A percentile compares a stretch with the other conserved stretches of the same genome.
Evolutionary conservation across 1,140 invertebrate genomes (phyloP).

Genomic region (Ips nitidus): DNA sequence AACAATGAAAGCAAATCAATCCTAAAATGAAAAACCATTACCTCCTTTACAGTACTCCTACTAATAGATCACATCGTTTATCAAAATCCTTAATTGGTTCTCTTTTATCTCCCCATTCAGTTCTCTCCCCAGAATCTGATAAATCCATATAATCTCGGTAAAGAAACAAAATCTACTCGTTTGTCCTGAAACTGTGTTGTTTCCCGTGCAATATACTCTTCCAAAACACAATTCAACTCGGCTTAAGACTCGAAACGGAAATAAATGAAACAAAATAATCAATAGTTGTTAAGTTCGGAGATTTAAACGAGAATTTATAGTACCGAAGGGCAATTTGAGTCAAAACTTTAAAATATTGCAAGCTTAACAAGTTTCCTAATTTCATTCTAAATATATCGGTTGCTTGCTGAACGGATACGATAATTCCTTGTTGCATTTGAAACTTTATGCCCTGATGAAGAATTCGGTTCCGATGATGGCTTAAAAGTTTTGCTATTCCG

Average conservation of each 20-base stretch:
- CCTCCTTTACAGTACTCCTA: too few relatives aligned
- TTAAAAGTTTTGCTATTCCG: constrained; percentile 12
- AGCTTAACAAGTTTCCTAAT: constrained; percentile 31
- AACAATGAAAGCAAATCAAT: too few relatives aligned
- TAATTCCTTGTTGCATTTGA: constrained; percentile 17
- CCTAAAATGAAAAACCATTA: too few relatives aligned
- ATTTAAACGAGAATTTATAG: constrained; percentile 25
- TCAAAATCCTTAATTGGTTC: too few relatives aligned
- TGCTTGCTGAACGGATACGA: background rate
- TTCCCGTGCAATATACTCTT: too few relatives aligned
- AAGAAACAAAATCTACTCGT: too few relatives aligned
- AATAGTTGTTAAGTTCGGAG: constrained; percentile 23
- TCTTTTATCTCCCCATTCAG: too few relatives aligned
- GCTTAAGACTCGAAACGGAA: constrained; percentile 6
- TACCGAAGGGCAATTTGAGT: constrained; percentile 22
- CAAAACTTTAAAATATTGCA: constrained; percentile 27
- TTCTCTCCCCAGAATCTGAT: too few relatives aligned
- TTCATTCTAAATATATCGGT: constrained; percentile 27
- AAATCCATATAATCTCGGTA: too few relatives aligned
- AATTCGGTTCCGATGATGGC: constrained; percentile 4
- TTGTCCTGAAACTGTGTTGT: too few relatives aligned
- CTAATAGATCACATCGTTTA: too few relatives aligned
- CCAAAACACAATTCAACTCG: background rate
- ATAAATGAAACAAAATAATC: constrained; percentile 14
- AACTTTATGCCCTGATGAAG: constrained; percentile 25